Evolutionary conservation across 1,140 invertebrate genomes (phyloP), one percentile per base, ranked within the genome.

Genomic region (Gonatopus flavifemur): DNA sequence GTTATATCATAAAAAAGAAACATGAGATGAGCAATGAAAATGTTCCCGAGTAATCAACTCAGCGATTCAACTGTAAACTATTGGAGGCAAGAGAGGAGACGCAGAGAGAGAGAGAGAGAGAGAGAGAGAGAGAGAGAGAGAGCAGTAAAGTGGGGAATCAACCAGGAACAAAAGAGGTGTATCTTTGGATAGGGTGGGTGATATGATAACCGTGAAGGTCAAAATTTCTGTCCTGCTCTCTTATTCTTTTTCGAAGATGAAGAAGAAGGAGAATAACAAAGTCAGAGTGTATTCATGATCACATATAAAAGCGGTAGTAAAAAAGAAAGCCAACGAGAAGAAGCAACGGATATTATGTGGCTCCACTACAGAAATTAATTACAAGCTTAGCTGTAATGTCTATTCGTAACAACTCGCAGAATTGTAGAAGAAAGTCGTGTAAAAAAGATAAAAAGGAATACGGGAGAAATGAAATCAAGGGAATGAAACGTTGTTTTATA

Each of bases 321-420:
- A n/a, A n/a, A n/a, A n/a, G n/a, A n/a, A n/a, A n/a, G n/a, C n/a
- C n/a, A n/a, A n/a, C 19, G 22, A 24, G 25, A 28, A 21, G 42
- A 33, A n/a, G n/a, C n/a, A n/a, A 21, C 33, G 57, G 43, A 59
- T 59, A 59, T 51, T 42, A 46, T 39, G 51, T 28, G 22, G 30
- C 42, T 31, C 33, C n/a, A 22, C 42, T 25, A 22, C 49, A 56
- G 47, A 59, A 60, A 60, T 60, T 55, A 60, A 60, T 60, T 60
- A 59, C 46, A 50, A 51, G 55, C 56, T 44, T 21, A 13, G 28
- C 12, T 15, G 10, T 28, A 24, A 22, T 20, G 31, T 20, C 24
- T 13, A 10, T 8, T 12, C 9, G 45, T n/a, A 30, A 48, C 30
- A 21, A 40, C 41, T 44, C 41, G 33, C 18, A 28, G 32, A 47